phyloP scores from a whole-genome alignment of 2,888 invertebrate genomes.

The Aphodius sticticus region DNA sequence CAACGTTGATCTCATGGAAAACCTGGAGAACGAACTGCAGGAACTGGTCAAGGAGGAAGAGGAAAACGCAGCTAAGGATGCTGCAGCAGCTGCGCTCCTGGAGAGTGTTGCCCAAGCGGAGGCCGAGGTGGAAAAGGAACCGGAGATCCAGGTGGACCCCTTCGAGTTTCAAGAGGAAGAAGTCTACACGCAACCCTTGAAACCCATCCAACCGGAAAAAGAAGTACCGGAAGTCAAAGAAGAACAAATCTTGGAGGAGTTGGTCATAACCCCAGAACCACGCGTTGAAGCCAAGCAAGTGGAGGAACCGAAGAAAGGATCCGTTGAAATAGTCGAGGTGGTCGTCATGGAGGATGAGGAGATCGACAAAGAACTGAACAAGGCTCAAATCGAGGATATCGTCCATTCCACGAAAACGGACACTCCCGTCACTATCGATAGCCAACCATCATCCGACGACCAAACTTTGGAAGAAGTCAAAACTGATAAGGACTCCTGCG shows the following conservation, averaged over 20 bases:
- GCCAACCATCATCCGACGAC: conserved; percentile 28
- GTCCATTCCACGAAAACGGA: conserved; percentile 48
- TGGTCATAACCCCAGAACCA: conserved; percentile 30
- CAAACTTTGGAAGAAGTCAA: conserved; percentile 46
- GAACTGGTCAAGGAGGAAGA: conserved; percentile 55
- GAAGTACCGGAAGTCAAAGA: conserved; percentile 40
- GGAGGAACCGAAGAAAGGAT: conserved; percentile 50
- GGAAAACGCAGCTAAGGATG: conserved; percentile 45
- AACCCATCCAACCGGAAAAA: conserved; percentile 22
- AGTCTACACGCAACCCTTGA: conserved; percentile 47
- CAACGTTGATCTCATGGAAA: conserved; percentile 58
- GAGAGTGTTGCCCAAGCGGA: conserved; percentile 33
- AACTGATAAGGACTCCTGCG: conserved; percentile 38
- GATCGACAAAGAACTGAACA: conserved; percentile 54
- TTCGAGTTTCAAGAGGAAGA: conserved; percentile 60
- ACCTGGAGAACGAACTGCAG: conserved; percentile 55
- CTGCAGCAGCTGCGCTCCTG: conserved; percentile 34
- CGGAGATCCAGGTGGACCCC: conserved; percentile 59
- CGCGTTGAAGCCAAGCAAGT: conserved; percentile 29
- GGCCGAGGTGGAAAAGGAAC: conserved; percentile 49
- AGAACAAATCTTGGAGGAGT: conserved; percentile 39
- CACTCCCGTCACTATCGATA: conserved; percentile 27
- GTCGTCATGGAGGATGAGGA: conserved; percentile 59
- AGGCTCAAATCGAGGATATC: conserved; percentile 55
- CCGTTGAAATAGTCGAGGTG: conserved; percentile 59